These are phyloP conservation scores for Pelobates fuscus DNA, from an alignment of 2,113 vertebrate species.

Conservation along the genomic window DNA sequence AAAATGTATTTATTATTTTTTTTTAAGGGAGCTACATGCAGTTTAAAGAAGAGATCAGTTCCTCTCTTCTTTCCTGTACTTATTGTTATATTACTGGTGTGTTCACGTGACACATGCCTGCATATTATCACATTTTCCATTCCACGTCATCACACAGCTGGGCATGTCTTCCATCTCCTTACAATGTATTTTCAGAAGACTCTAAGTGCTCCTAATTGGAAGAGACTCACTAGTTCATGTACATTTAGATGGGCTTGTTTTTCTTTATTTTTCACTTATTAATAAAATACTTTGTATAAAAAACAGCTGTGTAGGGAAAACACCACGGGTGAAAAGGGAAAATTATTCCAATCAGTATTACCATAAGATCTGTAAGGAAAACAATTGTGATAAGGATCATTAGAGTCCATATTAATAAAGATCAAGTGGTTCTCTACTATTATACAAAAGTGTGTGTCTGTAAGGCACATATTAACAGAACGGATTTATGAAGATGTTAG, in stretches of 20 bases:
- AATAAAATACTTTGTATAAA: slow-evolving; percentile 23
- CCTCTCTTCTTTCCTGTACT: too few species aligned
- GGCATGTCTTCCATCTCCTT: slow-evolving; percentile 12
- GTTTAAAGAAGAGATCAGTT: too few species aligned
- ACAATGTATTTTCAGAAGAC: background rate
- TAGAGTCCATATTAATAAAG: too few species aligned
- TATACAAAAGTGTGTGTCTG: too few species aligned
- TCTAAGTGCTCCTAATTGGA: background rate
- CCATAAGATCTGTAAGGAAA: background rate
- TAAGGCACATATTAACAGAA: too few species aligned
- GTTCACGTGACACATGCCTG: slow-evolving; percentile 6
- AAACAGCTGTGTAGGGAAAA: slow-evolving; percentile 19
- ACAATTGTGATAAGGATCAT: background rate
- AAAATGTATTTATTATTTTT: too few species aligned
- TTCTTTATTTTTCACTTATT: slow-evolving; percentile 23
- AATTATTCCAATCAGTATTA: background rate
- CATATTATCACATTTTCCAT: slow-evolving; percentile 37
- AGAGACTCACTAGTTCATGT: slow-evolving; percentile 8
- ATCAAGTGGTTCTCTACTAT: too few species aligned
- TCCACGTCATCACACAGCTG: slow-evolving; percentile 32
- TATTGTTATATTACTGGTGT: too few species aligned
- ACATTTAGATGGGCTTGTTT: background rate
- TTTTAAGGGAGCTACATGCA: too few species aligned
- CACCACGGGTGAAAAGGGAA: background rate
- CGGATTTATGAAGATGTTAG: too few species aligned